Evolutionary conservation across 2,888 invertebrate species (phyloP).

Genomic region (Encarsia formosa): DNA sequence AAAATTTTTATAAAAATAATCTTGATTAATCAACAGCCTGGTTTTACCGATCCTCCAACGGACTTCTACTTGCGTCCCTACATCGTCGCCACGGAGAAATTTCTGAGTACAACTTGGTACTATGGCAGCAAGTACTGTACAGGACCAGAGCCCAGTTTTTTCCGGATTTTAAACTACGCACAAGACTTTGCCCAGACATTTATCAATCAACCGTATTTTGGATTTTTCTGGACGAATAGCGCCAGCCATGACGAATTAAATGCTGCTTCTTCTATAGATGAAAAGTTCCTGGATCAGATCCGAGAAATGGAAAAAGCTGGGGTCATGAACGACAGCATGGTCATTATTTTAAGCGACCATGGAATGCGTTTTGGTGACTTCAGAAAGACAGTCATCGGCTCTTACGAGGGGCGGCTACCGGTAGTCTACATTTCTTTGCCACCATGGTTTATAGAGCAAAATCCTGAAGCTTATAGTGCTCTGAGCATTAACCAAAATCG

Average conservation of each 20-base stretch:
- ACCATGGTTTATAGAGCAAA: slow-evolving; percentile 55
- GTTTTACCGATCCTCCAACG: slow-evolving; percentile 70
- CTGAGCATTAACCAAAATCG: slow-evolving; percentile 62
- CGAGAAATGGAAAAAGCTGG: slow-evolving; percentile 59
- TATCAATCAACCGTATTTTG: slow-evolving; percentile 63
- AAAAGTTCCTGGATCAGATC: slow-evolving; percentile 58
- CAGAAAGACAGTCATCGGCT: slow-evolving; percentile 65
- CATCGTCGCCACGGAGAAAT: slow-evolving; percentile 63
- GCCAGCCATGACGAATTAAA: slow-evolving; percentile 70
- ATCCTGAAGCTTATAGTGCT: slow-evolving; percentile 57
- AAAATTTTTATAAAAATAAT: too few species aligned
- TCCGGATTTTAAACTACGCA: slow-evolving; percentile 67
- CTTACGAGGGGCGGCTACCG: slow-evolving; percentile 75
- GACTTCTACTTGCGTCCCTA: slow-evolving; percentile 79
- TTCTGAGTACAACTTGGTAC: slow-evolving; percentile 48
- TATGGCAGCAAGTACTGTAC: slow-evolving; percentile 58
- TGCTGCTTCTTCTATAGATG: slow-evolving; percentile 65
- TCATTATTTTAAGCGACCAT: slow-evolving; percentile 75
- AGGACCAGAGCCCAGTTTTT: slow-evolving; percentile 62
- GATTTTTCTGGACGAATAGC: slow-evolving; percentile 75
- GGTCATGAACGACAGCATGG: slow-evolving; percentile 61
- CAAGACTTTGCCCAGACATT: slow-evolving; percentile 61
- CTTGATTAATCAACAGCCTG: too few species aligned
- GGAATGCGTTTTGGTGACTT: slow-evolving; percentile 74
- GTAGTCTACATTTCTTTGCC: slow-evolving; percentile 70